Conservation (phyloP, 2,797 vertebrate species). For the Rhabdomys pumilio region DNA sequence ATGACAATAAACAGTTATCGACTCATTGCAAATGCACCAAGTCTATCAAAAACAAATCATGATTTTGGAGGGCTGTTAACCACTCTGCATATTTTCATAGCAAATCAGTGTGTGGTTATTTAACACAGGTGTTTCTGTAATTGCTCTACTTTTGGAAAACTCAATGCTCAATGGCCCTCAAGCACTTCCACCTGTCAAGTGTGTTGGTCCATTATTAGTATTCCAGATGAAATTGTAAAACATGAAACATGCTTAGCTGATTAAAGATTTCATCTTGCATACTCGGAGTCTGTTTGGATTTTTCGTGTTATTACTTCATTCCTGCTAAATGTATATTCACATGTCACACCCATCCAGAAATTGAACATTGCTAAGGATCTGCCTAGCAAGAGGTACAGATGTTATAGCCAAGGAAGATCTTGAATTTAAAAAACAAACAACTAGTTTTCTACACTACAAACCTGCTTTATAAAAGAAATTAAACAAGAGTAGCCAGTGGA, state of each 20-base stretch:
- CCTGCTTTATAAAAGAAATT: conserved; percentile 18
- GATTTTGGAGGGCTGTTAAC: conserved; percentile 71
- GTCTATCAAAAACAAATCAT: conserved; percentile 67
- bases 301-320: conserved; percentile 57
- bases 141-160: conserved; percentile 76
- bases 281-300: conserved; percentile 36
- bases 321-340: conserved; percentile 50
- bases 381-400: conserved; percentile 64
- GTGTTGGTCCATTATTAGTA: conserved; percentile 72
- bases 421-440: conserved; percentile 15
- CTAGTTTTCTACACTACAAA: conserved; percentile 29
- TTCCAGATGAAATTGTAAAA: conserved; percentile 67
- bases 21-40: conserved; percentile 65
- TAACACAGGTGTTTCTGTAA: conserved; percentile 80
- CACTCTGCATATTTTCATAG: conserved; percentile 73
- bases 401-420: conserved; percentile 22
- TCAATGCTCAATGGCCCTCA: conserved; percentile 68
- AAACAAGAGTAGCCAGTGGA: conserved; percentile 12
- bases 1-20: conserved; percentile 70
- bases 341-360: neutral
- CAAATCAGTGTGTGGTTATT: conserved; percentile 74
- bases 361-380: conserved; percentile 54
- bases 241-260: conserved; percentile 63
- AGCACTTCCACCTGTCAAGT: conserved; percentile 69
- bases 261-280: conserved; percentile 54